Base-by-base conservation (phyloP, 2,113 vertebrate genomes). In the Gopherus evgoodei region DNA sequence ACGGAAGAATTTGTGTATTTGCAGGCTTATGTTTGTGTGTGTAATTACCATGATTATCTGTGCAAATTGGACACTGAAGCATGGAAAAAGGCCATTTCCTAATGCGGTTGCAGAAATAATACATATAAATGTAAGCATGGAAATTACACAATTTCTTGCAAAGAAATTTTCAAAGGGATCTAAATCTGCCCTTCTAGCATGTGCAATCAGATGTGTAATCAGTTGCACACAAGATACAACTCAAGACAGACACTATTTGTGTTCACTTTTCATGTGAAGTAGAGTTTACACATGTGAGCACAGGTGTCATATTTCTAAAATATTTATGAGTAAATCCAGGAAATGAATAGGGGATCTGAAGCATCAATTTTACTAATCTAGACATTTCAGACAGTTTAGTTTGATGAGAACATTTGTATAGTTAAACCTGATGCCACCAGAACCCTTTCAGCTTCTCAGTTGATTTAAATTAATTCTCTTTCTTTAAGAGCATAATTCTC, bases 401-500 rank as follows among this genome's bases (percentile, higher is more conserved):
- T 85, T 65, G 10, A 25, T 65, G 50, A 91, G 50, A 91, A 53
- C 2, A 11, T 54, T 2, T 83, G 65, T 81, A 22, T n/a, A 65
- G 50, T 78, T 35, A 87, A 95, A 89, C 81, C 56, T 2, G 78
- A 81, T 44, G 14, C 47, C 9, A 44, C 81, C 83, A 31, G 65
- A 86, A 94, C 89, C 35, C 79, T 75, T 89, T 16, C 24, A 81
- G 25, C 78, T 42, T 50, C 56, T 79, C 88, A 87, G 78, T 83
- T 93, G n/a, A 91, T 95, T 81, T 79, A 24, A 5, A 6, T 42
- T 42, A 5, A 31, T 90, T 95, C 54, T 19, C 0, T 87, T 90
- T 89, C 69, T 93, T 95, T 90, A 21, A 52, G 81, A 84, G n/a
- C 88, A 47, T 76, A 21, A 17, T 87, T 92, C 2, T 88, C 6